These are phyloP conservation scores for Rhabdomys pumilio DNA, from an alignment of 2,797 vertebrate species.

Conservation along the genomic window DNA sequence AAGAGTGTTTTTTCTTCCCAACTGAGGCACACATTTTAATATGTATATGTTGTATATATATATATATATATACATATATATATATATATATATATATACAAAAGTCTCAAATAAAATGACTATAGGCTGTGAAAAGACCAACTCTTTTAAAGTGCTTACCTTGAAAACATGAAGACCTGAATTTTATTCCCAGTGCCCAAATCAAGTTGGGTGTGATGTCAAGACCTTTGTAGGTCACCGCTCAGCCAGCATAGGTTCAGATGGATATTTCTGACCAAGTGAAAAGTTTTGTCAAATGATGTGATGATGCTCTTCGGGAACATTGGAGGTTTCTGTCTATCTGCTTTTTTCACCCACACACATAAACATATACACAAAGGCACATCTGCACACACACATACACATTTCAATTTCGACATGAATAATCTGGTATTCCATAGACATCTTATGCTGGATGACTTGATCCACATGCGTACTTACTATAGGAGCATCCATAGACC, in stretches of 20 bases:
- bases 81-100: neutral
- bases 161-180: neutral
- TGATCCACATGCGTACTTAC: slow-evolving; percentile 90
- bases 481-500: slow-evolving; percentile 96
- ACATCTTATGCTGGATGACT: neutral
- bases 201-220: neutral
- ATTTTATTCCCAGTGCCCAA: neutral
- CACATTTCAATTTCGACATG: neutral
- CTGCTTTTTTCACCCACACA: neutral
- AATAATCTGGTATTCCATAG: rapidly evolving
- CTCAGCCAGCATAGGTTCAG: no score
- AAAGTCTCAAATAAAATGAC: neutral
- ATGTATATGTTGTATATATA: neutral
- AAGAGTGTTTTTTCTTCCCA: neutral
- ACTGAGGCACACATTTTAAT: neutral
- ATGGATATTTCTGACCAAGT: neutral
- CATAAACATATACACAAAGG: no score
- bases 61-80: neutral
- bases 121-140: no score
- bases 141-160: neutral
- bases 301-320: neutral
- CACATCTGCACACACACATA: no score
- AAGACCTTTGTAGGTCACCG: neutral
- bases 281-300: neutral
- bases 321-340: neutral